Evolutionary conservation across 1,140 invertebrate species (phyloP), one percentile per base, ranked within the genome.

Genomic region (Bombus haemorrhoidalis): DNA sequence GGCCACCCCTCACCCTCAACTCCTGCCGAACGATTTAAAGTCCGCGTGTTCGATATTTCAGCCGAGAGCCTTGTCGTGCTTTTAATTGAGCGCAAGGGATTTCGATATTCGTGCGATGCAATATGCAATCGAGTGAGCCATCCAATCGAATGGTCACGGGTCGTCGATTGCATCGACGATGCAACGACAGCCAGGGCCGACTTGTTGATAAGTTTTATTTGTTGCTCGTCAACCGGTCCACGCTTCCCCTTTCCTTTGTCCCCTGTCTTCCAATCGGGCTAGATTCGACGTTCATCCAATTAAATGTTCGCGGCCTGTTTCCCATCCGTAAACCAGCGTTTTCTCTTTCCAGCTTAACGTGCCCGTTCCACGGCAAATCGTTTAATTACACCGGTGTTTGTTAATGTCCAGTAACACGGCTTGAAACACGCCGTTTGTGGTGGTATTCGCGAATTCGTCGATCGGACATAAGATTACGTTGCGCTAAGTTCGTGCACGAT

Each of bases 21-120:
- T 57, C 59, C 47, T 22, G 37, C 64, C 53, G 47, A 71, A 25
- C 71, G 80, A 89, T 89, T 90, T 71, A 71, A 72, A 85, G 71
- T 85, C 15, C 32, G n/a, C 32, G 78, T 77, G 84, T 83, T 86
- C 80, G 89, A 90, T 86, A 90, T 90, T 83, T 81, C 76, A 32
- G 71, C 39, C 62, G 41, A 43, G 47, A 66, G 15, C 57, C 71
- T 77, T 71, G 89, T 83, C 88, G 89, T 73, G 76, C 71, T 87
- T 90, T 90, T 90, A 88, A 90, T 90, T 86, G 89, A 90, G 88
- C 86, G 86, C 89, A 77, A 84, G 86, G 86, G 89, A 81, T 86
- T 90, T 90, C 86, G 89, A 83, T 90, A 87, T 90, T 85, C 69
- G 88, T 41, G 80, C 62, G 83, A 82, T 90, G 86, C 88, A 86